Conservation (phyloP, 2,113 vertebrate species). For the Dendrocopos noguchii region DNA sequence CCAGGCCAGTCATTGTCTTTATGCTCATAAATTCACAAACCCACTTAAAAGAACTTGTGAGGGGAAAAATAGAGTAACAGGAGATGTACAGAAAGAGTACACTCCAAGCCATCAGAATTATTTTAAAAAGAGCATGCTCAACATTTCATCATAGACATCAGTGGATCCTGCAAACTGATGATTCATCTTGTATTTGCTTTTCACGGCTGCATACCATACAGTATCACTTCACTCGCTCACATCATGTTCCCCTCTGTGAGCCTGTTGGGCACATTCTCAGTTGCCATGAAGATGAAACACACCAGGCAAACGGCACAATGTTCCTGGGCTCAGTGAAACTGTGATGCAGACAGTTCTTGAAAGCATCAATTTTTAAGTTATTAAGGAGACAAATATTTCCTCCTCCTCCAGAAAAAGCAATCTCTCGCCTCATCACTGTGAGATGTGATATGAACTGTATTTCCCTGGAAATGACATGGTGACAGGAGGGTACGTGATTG, state of each 20-base stretch:
- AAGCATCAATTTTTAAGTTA: slow-evolving; percentile 27
- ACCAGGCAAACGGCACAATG: not conserved
- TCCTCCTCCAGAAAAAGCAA: not conserved
- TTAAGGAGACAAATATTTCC: slow-evolving; percentile 37
- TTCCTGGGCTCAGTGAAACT: not conserved
- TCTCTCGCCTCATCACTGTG: not conserved
- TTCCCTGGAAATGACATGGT: slow-evolving; percentile 43
- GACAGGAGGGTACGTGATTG: not conserved
- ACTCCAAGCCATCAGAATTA: not conserved
- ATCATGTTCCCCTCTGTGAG: not conserved
- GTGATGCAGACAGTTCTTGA: not conserved
- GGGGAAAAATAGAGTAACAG: not conserved
- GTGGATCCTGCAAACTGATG: not conserved
- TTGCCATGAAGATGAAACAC: not conserved
- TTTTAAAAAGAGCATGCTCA: not conserved
- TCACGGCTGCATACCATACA: not conserved
- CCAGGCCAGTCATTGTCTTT: not conserved
- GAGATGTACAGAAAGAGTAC: not conserved
- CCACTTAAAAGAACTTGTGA: not conserved
- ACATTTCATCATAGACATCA: not conserved
- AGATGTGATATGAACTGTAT: not conserved
- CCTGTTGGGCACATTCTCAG: not conserved
- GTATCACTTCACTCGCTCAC: not conserved
- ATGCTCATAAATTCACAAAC: not conserved
- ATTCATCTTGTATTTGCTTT: slow-evolving; percentile 17